Conservation (phyloP, 2,113 vertebrate species). For the Thymallus thymallus region DNA sequence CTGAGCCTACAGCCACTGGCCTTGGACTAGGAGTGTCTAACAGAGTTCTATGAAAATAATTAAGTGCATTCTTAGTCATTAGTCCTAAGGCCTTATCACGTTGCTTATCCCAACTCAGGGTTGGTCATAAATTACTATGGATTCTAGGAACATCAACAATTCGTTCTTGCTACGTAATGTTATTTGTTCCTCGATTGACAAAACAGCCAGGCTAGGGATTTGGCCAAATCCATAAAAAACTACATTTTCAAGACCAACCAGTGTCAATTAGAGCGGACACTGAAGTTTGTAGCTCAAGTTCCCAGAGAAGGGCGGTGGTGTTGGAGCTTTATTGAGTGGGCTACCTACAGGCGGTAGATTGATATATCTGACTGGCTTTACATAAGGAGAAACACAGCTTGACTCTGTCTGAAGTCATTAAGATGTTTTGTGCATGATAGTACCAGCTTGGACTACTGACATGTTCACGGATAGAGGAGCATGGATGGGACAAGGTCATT, state of each 20-base stretch:
- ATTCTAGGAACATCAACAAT: background rate
- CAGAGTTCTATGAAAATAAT: conserved; percentile 39
- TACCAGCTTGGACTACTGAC: conserved; percentile 49
- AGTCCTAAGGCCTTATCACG: conserved; percentile 28
- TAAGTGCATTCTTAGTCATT: conserved; percentile 39
- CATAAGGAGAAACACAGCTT: conserved; percentile 40
- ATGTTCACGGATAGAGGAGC: conserved; percentile 48
- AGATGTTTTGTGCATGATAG: conserved; percentile 50
- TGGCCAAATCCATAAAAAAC: background rate
- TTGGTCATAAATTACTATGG: conserved; percentile 1
- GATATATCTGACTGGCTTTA: conserved; percentile 62
- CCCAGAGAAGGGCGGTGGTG: background rate
- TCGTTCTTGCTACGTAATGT: background rate
- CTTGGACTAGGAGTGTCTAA: conserved; percentile 44
- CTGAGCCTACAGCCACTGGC: conserved; percentile 36
- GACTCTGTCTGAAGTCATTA: conserved; percentile 64
- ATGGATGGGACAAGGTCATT: conserved; percentile 15
- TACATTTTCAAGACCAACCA: background rate
- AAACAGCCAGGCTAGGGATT: background rate
- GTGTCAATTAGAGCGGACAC: conserved; percentile 1
- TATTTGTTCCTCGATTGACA: background rate
- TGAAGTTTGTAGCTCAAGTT: background rate
- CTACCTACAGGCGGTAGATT: conserved; percentile 54
- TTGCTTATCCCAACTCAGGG: conserved; percentile 41
- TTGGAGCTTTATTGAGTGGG: conserved; percentile 40